phyloP scores from a whole-genome alignment of 2,113 vertebrate genomes.

The Meleagris gallopavo region DNA sequence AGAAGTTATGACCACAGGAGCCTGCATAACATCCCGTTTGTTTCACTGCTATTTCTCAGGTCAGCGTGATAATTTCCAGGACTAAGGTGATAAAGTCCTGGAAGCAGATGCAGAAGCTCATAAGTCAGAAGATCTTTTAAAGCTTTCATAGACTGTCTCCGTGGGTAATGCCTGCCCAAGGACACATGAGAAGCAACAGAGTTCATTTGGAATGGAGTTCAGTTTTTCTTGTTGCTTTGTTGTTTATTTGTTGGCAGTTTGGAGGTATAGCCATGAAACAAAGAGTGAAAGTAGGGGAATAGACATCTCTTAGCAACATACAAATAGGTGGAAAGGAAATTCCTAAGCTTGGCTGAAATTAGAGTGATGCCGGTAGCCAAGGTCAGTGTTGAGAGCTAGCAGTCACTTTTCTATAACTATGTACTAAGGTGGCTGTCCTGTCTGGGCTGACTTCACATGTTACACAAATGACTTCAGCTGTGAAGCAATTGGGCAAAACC shows the following conservation, averaged over 20 bases:
- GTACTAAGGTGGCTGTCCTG: neutral
- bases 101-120: neutral
- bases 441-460: neutral
- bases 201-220: neutral
- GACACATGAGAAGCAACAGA: neutral
- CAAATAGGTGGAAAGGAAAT: neutral
- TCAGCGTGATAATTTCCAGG: slow-evolving; percentile 42
- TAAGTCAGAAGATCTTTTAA: slow-evolving; percentile 30
- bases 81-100: slow-evolving; percentile 13
- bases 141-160: slow-evolving; percentile 5
- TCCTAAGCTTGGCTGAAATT: neutral
- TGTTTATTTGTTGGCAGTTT: neutral
- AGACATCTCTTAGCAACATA: neutral
- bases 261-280: neutral
- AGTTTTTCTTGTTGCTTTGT: neutral
- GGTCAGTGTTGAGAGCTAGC: neutral
- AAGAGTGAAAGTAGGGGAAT: neutral
- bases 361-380: neutral
- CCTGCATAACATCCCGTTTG: neutral
- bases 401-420: neutral
- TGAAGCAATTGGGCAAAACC: neutral
- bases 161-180: neutral
- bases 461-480: neutral
- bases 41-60: slow-evolving; percentile 41
- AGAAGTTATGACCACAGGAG: neutral